Conservation (phyloP, 2,888 invertebrate genomes). For the Anodontia alba region DNA sequence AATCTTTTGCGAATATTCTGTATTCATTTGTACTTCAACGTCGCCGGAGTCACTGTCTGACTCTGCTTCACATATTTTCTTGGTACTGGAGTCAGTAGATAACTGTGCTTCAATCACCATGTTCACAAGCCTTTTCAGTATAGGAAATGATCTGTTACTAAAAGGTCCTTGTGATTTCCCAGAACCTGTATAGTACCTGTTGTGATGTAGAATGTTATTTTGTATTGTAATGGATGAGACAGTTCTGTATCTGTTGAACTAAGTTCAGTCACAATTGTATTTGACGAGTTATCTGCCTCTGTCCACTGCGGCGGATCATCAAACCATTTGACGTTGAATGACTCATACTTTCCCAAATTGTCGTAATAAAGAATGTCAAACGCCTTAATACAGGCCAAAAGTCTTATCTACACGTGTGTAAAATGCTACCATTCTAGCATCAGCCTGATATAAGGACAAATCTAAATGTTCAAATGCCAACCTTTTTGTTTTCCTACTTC, state of each 20-base stretch:
- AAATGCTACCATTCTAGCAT: background rate
- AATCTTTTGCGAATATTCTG: background rate
- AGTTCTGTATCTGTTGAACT: background rate
- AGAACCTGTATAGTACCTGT: background rate
- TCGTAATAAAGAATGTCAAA: conserved; percentile 6
- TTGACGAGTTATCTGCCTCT: background rate
- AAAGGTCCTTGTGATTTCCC: background rate
- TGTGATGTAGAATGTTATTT: background rate
- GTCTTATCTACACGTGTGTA: background rate
- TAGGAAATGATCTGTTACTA: background rate
- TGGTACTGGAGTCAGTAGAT: background rate
- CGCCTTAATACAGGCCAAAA: background rate
- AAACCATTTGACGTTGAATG: background rate
- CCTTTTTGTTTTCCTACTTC: background rate
- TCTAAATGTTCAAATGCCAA: background rate
- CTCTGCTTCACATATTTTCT: background rate
- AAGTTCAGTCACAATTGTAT: background rate
- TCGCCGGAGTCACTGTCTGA: background rate
- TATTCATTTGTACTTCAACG: background rate
- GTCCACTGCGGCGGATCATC: background rate
- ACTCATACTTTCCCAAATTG: background rate
- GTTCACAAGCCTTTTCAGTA: background rate
- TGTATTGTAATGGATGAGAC: background rate
- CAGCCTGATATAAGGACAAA: background rate
- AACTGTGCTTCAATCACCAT: background rate